Conservation (phyloP, 2,888 invertebrate genomes). For the Clivina fossor region DNA sequence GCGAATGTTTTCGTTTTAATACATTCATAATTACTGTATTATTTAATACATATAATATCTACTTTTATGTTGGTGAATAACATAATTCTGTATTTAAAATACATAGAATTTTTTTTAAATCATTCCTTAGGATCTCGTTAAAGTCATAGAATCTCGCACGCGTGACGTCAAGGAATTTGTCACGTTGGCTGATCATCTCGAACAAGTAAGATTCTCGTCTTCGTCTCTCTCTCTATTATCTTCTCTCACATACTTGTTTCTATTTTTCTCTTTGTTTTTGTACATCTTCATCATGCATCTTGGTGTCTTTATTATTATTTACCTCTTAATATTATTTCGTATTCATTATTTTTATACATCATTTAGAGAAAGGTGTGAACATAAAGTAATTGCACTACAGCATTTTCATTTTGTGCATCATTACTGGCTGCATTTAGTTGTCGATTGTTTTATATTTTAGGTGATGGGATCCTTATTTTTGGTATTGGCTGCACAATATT, state of each 20-base stretch:
- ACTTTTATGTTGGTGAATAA: too few relatives aligned
- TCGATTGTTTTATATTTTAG: conserved; percentile 20
- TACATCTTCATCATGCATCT: conserved; percentile 31
- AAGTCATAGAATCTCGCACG: conserved; percentile 70
- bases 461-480: conserved; percentile 21
- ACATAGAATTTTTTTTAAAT: too few relatives aligned
- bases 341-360: conserved; percentile 37
- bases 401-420: too few relatives aligned
- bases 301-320: conserved; percentile 21
- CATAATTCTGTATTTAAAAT: too few relatives aligned
- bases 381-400: too few relatives aligned
- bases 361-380: too few relatives aligned
- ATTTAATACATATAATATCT: too few relatives aligned
- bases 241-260: too few relatives aligned
- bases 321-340: conserved; percentile 34
- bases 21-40: too few relatives aligned
- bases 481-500: conserved; percentile 4
- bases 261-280: too few relatives aligned
- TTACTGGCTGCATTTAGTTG: too few relatives aligned
- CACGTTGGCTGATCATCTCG: conserved; percentile 75
- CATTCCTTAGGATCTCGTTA: conserved; percentile 72
- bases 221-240: conserved; percentile 20
- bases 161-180: conserved; percentile 73
- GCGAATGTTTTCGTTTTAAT: too few relatives aligned
- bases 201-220: conserved; percentile 72